Percentiles rank a stretch among this genome's conserved stretches.
phyloP scores from a whole-genome alignment of 1,140 invertebrate species.

The Drosophila sproati region DNA sequence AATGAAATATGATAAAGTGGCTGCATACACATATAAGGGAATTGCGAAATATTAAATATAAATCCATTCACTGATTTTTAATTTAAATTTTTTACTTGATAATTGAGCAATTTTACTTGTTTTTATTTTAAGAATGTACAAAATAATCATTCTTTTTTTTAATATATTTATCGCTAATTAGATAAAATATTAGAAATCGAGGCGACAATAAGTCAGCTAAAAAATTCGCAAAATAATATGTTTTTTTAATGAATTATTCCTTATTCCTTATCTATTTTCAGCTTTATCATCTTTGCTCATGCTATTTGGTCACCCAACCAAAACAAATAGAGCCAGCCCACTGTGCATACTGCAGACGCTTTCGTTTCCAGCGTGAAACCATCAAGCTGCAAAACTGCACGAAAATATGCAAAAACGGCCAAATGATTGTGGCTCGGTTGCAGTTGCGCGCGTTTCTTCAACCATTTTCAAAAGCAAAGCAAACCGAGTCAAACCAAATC shows the following conservation, averaged over 20 bases:
- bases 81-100: no score
- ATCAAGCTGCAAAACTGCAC: conserved; percentile 77
- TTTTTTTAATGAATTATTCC: no score
- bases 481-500: conserved; percentile 6
- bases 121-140: no score
- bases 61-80: no score
- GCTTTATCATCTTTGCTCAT: background rate
- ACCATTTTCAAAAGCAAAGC: conserved; percentile 12
- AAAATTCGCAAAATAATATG: no score
- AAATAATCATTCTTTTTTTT: no score
- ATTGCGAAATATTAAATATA: background rate
- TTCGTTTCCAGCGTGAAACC: conserved; percentile 59
- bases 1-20: background rate
- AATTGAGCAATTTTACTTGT: no score
- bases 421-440: conserved; percentile 76
- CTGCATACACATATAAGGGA: background rate
- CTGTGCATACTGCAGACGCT: conserved; percentile 48
- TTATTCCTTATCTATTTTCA: background rate
- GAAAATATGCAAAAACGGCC: conserved; percentile 80
- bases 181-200: no score
- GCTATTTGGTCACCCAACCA: background rate
- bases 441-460: conserved; percentile 57
- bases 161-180: no score
- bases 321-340: conserved; percentile 19
- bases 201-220: no score